Percentiles rank a stretch among this genome's conserved stretches.
Evolutionary conservation across 2,113 vertebrate species (phyloP).

Genomic region (Notechis scutatus): DNA sequence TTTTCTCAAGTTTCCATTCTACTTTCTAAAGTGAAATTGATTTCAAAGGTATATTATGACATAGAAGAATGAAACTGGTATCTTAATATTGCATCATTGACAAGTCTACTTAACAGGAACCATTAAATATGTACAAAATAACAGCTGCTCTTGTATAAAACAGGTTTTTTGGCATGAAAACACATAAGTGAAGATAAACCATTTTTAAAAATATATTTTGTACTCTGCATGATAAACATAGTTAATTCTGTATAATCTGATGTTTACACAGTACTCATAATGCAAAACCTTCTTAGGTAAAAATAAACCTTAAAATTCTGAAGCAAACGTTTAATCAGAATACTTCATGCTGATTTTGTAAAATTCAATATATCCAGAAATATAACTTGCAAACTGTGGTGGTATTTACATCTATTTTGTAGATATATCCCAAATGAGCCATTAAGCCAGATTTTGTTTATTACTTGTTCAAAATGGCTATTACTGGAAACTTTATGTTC

Average conservation of each 20-base stretch:
- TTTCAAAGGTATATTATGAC: slow-evolving; percentile 52
- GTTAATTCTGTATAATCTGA: slow-evolving; percentile 63
- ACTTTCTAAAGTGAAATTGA: slow-evolving; percentile 55
- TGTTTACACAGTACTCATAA: slow-evolving; percentile 69
- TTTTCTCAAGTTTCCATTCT: slow-evolving; percentile 46
- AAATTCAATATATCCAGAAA: slow-evolving; percentile 62
- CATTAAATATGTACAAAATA: slow-evolving; percentile 73
- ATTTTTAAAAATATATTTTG: slow-evolving; percentile 52
- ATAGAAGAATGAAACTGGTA: slow-evolving; percentile 62
- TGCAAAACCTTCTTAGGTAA: slow-evolving; percentile 65
- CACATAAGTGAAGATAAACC: slow-evolving; percentile 71
- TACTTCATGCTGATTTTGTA: slow-evolving; percentile 66
- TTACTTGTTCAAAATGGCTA: background rate
- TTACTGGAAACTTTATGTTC: background rate
- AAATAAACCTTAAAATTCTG: slow-evolving; percentile 59
- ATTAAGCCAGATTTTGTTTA: slow-evolving; percentile 30
- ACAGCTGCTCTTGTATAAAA: slow-evolving; percentile 63
- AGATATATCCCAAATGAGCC: slow-evolving; percentile 45
- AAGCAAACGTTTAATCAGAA: slow-evolving; percentile 66
- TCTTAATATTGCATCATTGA: slow-evolving; percentile 61
- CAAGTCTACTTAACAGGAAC: slow-evolving; percentile 66
- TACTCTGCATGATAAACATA: slow-evolving; percentile 42
- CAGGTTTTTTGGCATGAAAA: slow-evolving; percentile 63
- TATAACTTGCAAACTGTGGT: slow-evolving; percentile 58
- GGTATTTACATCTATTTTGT: slow-evolving; percentile 43